Evolutionary conservation across 1,140 invertebrate species (phyloP), one percentile per base, ranked within the genome.

Genomic region (Caenorhabditis latens): DNA sequence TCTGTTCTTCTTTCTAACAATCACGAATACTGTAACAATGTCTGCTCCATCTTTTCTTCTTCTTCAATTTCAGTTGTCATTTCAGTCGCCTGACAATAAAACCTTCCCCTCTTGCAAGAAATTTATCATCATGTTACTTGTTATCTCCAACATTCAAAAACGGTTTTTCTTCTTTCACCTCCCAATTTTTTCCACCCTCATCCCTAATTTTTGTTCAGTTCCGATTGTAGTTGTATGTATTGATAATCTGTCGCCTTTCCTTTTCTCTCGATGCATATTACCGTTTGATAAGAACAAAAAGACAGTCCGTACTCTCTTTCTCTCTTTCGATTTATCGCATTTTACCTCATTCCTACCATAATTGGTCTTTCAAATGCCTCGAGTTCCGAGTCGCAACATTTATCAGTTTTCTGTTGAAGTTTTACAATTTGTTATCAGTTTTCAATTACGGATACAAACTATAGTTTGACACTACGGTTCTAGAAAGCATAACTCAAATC

Each of bases 331-430:
- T 48, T 82, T 24, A 82, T 48, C 24, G 46, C 42, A 21, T 82
- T 75, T 55, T 82, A 82, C 53, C 53, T 82, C 53, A 82, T 82
- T 82, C 75, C 75, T 48, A 40, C 48, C 75, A 82, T 82, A 82
- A 48, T 48, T 82, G 75, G 42, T 82, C 21, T 63, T 24, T 21
- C n/a, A n/a, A 19, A 19, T 53, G 9, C 16, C 9, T 53, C 16
- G 9, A 16, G 32, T 13, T 63, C 8, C 8, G 11, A 21, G 9
- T 32, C 21, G 21, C 32, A 63, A 11, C 21, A 7, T 63, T 63
- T 63, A 32, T 63, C 61, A 24, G 24, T 32, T 32, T 11, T 63
- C 50, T 8, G 21, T 63, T 24, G 24, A 63, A 58, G 14, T 14
- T 58, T 14, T 58, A 19, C 13, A 14, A 19, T n/a, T 32, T 32